Evolutionary conservation across 2,113 vertebrate species (phyloP), one percentile per base, ranked within the genome.

Genomic region (Nothocercus julius): DNA sequence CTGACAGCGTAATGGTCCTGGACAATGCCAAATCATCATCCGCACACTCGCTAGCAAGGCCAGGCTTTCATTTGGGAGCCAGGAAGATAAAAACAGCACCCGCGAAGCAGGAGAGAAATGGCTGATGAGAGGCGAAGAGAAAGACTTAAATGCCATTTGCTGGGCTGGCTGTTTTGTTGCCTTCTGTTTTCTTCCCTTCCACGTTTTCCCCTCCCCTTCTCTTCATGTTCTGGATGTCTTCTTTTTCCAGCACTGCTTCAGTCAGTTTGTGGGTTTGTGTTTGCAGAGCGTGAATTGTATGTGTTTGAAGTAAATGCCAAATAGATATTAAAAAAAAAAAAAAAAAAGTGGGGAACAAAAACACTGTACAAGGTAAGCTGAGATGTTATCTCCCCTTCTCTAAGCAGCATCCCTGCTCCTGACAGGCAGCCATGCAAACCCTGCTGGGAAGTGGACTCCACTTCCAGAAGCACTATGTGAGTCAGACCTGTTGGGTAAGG

Each of bases 11-110:
- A 96, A 94, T 96, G 87, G 95, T 93, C 75, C 69, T 95, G 85
- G 77, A 93, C 96, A 93, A 93, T 97, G 78, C 92, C 93, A 98
- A 97, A 96, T 97, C 93, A 93, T 96, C 96, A 97, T 95, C 96
- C 97, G 84, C 83, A 90, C 92, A 47, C 95, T 97, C 90, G 49
- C 92, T 95, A 96, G 82, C 77, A 82, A 78, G 94, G 83, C 75
- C 38, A 62, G 76, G 83, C 96, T 97, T 96, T 95, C 93, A 95
- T 92, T 94, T 42, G 90, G 93, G 94, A 87, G 78, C 59, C 24
- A 94, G 94, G 80, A 76, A 97, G 95, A 96, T 92, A 96, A 97
- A 97, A 95, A 93, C 95, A 79, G 94, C 83, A 53, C 44, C 92
- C 72, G 95, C 94, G 84, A 96, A 95, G 75, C 84, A 92, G 80